Percentiles rank a stretch among this genome's conserved stretches.
Evolutionary conservation across 23 tunicate species (phyloP).

Genomic region (Corella eumyota): DNA sequence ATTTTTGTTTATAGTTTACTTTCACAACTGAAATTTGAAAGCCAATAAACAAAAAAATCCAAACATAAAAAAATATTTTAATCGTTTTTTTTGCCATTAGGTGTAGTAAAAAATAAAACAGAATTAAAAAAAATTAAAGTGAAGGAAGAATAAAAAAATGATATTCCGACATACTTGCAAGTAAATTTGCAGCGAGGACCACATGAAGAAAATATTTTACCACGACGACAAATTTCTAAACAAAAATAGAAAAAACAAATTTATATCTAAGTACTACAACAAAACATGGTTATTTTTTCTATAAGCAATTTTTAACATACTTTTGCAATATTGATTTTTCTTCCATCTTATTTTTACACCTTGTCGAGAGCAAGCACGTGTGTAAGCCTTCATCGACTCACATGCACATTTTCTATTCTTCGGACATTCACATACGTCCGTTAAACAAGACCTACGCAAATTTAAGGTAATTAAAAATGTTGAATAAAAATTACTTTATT

Average conservation of each 20-base stretch:
- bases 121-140: too few species aligned
- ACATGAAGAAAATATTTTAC: conserved; percentile 45
- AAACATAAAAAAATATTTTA: too few species aligned
- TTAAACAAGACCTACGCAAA: conserved; percentile 57
- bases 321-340: conserved; percentile 28
- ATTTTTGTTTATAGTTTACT: too few species aligned
- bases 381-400: conserved; percentile 76
- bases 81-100: too few species aligned
- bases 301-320: too few species aligned
- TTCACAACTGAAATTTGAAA: too few species aligned
- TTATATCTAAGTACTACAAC: too few species aligned
- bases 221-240: conserved; percentile 33
- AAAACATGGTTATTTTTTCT: too few species aligned
- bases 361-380: conserved; percentile 52
- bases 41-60: too few species aligned
- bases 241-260: neutral
- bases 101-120: too few species aligned
- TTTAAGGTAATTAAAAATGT: neutral
- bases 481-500: neutral
- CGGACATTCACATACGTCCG: conserved; percentile 71
- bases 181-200: conserved; percentile 38
- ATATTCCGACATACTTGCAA: conserved; percentile 36
- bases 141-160: too few species aligned
- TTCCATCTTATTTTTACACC: conserved; percentile 47
- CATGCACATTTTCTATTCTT: conserved; percentile 56